These are phyloP conservation scores for Temnothorax longispinosus DNA, from an alignment of 1,140 invertebrate genomes.

Conservation along the genomic window DNA sequence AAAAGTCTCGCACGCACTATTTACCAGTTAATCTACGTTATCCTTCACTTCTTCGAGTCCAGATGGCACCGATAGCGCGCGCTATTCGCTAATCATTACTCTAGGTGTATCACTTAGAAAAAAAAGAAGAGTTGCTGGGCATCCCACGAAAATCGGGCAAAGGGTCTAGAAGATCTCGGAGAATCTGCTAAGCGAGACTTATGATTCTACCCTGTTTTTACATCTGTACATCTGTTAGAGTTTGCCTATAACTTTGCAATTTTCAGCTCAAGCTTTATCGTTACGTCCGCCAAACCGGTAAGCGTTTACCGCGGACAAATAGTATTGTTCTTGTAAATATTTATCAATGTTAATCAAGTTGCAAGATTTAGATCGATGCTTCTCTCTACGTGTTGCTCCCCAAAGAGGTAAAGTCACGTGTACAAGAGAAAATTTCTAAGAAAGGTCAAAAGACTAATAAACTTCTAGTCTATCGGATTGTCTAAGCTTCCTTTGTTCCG, in stretches of 20 bases:
- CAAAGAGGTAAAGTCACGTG: background rate
- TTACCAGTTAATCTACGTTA: conserved; percentile 29
- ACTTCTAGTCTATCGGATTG: background rate
- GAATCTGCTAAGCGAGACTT: background rate
- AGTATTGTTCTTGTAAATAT: conserved; percentile 31
- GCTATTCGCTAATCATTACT: conserved; percentile 43
- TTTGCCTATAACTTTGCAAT: background rate
- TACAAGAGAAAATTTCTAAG: background rate
- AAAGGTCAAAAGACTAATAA: background rate
- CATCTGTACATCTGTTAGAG: background rate
- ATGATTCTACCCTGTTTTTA: conserved; percentile 26
- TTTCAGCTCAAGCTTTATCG: background rate
- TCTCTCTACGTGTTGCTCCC: background rate
- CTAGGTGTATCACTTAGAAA: conserved; percentile 7
- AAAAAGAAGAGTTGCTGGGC: conserved; percentile 12
- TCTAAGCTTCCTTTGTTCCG: background rate
- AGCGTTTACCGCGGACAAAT: background rate
- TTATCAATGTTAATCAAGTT: background rate
- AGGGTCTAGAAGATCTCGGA: background rate
- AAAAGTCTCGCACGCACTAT: background rate
- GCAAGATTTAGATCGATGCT: background rate
- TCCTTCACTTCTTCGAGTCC: conserved; percentile 42
- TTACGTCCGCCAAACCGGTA: background rate
- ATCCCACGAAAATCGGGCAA: conserved; percentile 16
- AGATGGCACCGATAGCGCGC: conserved; percentile 59